These are phyloP conservation scores for Sebastes alutus DNA, from an alignment of 2,797 vertebrate species.

Conservation along the genomic window DNA sequence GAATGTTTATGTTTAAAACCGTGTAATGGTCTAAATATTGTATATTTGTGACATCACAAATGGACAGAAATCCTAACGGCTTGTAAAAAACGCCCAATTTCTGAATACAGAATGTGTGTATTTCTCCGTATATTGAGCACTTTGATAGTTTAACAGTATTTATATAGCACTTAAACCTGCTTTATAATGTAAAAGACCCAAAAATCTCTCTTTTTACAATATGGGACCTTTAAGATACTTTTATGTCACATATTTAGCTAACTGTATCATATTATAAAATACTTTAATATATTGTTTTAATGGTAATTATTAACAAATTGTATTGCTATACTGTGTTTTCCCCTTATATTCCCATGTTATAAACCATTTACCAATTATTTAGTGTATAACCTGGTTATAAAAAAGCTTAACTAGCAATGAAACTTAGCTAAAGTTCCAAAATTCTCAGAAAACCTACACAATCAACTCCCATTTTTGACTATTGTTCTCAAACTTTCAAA, in stretches of 20 bases:
- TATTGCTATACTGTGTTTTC: neutral
- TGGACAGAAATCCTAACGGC: no score
- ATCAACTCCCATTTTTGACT: neutral
- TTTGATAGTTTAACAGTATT: no score
- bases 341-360: neutral
- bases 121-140: no score
- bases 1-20: no score
- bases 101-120: no score
- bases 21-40: no score
- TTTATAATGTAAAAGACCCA: no score
- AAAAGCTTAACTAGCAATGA: accelerated
- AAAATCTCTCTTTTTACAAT: no score
- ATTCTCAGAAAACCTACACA: neutral
- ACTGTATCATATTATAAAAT: neutral
- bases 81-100: no score
- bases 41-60: no score
- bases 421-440: neutral
- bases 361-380: neutral
- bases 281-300: neutral
- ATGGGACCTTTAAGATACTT: neutral
- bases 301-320: neutral
- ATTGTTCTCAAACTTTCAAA: neutral
- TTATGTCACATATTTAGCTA: neutral
- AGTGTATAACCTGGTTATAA: no score
- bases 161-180: no score